A percentile compares a stretch with the other conserved stretches of the same genome.
phyloP scores from a whole-genome alignment of 2,797 vertebrate species.

The Anas flavirostris region DNA sequence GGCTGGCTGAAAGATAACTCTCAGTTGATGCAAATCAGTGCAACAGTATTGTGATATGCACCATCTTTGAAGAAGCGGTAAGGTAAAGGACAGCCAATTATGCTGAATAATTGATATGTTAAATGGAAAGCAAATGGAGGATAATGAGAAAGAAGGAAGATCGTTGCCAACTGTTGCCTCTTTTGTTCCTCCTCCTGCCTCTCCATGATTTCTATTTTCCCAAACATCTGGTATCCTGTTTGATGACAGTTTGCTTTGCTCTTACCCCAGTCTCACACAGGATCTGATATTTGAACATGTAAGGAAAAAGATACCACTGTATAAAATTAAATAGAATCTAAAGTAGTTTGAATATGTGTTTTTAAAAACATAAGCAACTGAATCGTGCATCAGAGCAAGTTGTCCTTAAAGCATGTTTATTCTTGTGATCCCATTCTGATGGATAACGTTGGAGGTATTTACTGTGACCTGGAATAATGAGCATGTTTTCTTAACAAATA shows the following conservation, averaged over 20 bases:
- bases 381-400: not conserved
- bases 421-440: slow-evolving; percentile 42
- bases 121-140: not conserved
- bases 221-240: not conserved
- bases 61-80: not conserved
- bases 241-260: not conserved
- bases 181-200: not conserved
- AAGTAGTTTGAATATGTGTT: not conserved
- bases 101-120: not conserved
- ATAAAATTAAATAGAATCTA: not conserved
- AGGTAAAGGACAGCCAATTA: not conserved
- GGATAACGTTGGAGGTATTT: not conserved
- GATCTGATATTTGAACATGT: not conserved
- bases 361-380: not conserved
- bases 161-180: not conserved
- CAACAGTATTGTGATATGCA: not conserved
- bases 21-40: not conserved
- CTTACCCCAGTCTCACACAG: not conserved
- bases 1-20: not conserved
- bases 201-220: not conserved
- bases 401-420: not conserved
- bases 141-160: not conserved
- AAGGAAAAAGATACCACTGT: not conserved
- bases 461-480: not conserved
- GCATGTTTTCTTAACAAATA: not conserved